A percentile compares a stretch with the other conserved stretches of the same genome.
Evolutionary conservation across 1,140 invertebrate genomes (phyloP).

Genomic region (Reticulitermes speratus): DNA sequence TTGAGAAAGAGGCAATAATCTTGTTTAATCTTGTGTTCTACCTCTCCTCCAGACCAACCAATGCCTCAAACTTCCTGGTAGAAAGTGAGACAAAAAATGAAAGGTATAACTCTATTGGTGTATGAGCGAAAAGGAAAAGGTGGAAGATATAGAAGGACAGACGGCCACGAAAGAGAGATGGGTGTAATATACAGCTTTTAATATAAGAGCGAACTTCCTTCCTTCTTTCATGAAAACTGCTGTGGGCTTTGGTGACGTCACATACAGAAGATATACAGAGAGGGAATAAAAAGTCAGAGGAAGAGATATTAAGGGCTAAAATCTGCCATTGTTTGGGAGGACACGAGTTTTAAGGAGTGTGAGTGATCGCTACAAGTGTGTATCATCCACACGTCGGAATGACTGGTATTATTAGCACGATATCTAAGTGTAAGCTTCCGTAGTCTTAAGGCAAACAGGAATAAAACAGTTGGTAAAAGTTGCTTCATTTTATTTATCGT

Average conservation of each 20-base stretch:
- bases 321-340: neutral
- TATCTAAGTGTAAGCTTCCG: no score
- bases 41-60: neutral
- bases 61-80: neutral
- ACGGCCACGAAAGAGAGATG: neutral
- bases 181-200: constrained; percentile 13
- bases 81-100: neutral
- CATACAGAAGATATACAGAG: neutral
- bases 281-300: neutral
- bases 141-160: neutral
- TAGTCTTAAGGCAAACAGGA: no score
- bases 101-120: neutral
- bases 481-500: no score
- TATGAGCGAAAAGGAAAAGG: neutral
- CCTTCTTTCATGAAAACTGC: neutral
- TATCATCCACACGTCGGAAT: no score
- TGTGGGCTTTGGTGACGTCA: neutral
- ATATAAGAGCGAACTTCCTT: neutral
- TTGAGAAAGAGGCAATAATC: constrained; percentile 6
- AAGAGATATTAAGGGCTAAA: neutral
- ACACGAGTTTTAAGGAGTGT: no score
- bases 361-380: no score
- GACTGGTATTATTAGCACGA: no score
- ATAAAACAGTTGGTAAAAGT: no score
- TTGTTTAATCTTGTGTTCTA: constrained; percentile 10